Conservation (phyloP, 2,113 vertebrate species). For the Silurus glanis region DNA sequence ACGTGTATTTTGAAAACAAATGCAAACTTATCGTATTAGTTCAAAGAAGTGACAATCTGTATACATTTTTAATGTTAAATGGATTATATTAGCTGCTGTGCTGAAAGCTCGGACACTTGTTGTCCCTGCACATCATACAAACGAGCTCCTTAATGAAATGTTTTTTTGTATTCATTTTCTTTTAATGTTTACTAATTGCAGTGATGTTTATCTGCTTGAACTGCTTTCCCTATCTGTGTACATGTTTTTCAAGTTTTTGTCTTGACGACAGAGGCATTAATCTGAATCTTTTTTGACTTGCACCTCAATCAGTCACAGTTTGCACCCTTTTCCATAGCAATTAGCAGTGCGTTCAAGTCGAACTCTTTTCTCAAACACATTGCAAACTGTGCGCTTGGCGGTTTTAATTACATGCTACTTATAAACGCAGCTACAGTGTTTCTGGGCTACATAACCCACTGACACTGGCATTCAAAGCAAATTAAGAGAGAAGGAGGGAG, state of each 20-base stretch:
- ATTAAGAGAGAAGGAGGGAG: constrained; percentile 53
- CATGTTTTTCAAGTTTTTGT: neutral
- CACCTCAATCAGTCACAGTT: neutral
- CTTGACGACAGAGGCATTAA: neutral
- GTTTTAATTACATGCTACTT: constrained; percentile 48
- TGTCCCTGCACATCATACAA: neutral
- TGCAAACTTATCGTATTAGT: neutral
- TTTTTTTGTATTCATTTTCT: neutral
- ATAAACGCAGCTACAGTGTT: constrained; percentile 25
- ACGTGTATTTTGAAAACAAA: neutral
- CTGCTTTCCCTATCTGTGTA: neutral
- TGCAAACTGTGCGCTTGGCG: constrained; percentile 32
- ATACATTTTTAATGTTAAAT: neutral
- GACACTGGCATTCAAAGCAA: constrained; percentile 41
- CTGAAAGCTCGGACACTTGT: neutral
- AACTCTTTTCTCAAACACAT: neutral
- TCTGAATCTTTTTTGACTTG: neutral
- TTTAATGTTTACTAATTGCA: neutral
- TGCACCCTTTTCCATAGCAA: neutral
- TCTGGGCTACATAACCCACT: constrained; percentile 25
- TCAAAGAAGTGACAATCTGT: neutral
- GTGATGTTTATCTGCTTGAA: neutral
- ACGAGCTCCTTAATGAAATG: neutral
- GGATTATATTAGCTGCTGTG: neutral
- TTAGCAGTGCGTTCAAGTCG: neutral